phyloP scores from a whole-genome alignment of 2,888 invertebrate genomes.

The Tachystola acroxantha region DNA sequence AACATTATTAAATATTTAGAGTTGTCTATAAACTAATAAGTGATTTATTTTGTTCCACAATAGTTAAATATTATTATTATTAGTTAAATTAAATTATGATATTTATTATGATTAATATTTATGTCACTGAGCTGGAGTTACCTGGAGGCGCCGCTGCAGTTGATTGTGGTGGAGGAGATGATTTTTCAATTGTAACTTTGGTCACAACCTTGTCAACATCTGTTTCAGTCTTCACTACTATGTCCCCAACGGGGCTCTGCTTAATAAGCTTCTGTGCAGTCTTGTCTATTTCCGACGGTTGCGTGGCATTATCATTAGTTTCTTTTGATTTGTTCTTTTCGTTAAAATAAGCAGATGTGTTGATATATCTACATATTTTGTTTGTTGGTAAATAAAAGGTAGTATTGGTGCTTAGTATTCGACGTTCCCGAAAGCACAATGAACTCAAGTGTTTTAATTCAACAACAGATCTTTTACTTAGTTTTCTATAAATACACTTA shows the following conservation, averaged over 20 bases:
- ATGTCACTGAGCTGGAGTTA: no score
- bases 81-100: no score
- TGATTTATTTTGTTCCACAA: no score
- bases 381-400: constrained; percentile 20
- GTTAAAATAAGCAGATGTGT: constrained; percentile 36
- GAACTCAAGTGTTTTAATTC: constrained; percentile 49
- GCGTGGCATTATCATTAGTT: constrained; percentile 14
- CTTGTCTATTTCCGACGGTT: constrained; percentile 20
- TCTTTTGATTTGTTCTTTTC: constrained; percentile 41
- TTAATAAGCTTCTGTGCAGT: constrained; percentile 33
- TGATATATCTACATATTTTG: constrained; percentile 35
- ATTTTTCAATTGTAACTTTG: constrained; percentile 65
- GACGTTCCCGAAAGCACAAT: constrained; percentile 32
- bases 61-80: no score
- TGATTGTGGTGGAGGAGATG: constrained; percentile 20
- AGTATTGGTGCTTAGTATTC: constrained; percentile 28
- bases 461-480: constrained; percentile 44
- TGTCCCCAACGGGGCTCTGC: constrained; percentile 48
- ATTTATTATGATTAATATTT: no score
- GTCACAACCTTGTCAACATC: constrained; percentile 55
- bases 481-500: constrained; percentile 53
- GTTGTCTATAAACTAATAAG: no score
- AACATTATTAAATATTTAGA: no score
- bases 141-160: constrained; percentile 33
- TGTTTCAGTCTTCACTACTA: constrained; percentile 63